phyloP scores from a whole-genome alignment of 2,888 invertebrate genomes.

The Pterostichus madidus region DNA sequence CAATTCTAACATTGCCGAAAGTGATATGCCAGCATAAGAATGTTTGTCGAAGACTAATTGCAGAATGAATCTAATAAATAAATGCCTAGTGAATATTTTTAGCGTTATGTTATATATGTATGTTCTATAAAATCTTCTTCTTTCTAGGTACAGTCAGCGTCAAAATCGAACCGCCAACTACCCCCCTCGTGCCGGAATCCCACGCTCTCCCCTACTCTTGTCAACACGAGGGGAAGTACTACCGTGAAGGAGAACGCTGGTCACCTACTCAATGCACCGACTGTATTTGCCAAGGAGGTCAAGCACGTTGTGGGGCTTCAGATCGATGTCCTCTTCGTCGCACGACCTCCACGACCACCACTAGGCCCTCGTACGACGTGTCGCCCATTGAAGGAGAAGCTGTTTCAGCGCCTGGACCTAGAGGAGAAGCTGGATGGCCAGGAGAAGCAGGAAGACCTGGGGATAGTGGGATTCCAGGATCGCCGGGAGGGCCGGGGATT shows the following conservation, averaged over 20 bases:
- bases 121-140: no score
- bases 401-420: conserved; percentile 74
- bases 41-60: no score
- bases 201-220: conserved; percentile 70
- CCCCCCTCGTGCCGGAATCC: conserved; percentile 70
- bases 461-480: conserved; percentile 81
- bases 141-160: conserved; percentile 59
- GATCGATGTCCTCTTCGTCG: conserved; percentile 77
- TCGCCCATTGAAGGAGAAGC: conserved; percentile 64
- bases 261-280: conserved; percentile 85
- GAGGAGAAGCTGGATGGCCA: conserved; percentile 79
- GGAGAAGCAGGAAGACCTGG: conserved; percentile 82
- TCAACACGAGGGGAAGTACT: conserved; percentile 77
- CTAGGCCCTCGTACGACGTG: conserved; percentile 69
- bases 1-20: no score
- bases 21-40: no score
- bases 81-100: no score
- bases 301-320: conserved; percentile 79
- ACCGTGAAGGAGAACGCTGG: conserved; percentile 85
- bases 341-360: conserved; percentile 69
- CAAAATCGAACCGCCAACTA: conserved; percentile 68
- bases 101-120: no score
- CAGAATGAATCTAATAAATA: no score
- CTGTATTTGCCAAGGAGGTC: conserved; percentile 85
- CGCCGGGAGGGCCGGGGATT: conserved; percentile 82